These are phyloP conservation scores for Lerista edwardsae DNA, from an alignment of 2,797 vertebrate genomes.

Conservation along the genomic window DNA sequence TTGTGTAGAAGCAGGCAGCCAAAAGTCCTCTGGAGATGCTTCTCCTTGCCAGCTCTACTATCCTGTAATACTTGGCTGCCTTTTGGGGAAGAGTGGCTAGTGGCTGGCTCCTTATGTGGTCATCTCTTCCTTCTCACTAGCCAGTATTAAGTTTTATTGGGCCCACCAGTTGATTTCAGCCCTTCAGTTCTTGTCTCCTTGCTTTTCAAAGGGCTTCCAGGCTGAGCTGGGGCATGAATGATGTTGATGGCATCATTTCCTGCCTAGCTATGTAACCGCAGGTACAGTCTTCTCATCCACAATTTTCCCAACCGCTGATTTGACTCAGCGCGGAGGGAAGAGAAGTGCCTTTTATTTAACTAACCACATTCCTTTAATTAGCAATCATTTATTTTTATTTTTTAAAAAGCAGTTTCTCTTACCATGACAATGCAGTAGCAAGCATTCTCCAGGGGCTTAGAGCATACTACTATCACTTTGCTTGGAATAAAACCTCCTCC, in stretches of 20 bases:
- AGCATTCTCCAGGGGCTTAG: too few relatives aligned
- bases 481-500: too few relatives aligned
- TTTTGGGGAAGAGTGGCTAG: neutral
- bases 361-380: too few relatives aligned
- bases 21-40: neutral
- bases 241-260: neutral
- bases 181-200: neutral
- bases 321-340: too few relatives aligned
- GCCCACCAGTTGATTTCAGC: neutral
- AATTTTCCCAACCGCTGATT: too few relatives aligned
- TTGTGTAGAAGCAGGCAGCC: neutral
- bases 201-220: neutral
- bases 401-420: too few relatives aligned
- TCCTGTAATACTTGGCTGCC: neutral
- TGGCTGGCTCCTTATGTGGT: neutral
- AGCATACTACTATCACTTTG: too few relatives aligned
- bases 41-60: neutral
- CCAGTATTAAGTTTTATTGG: neutral
- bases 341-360: too few relatives aligned
- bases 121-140: neutral
- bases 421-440: too few relatives aligned
- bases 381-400: too few relatives aligned
- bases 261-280: neutral
- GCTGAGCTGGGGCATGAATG: neutral
- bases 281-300: too few relatives aligned